These are phyloP conservation scores for Graphium colonna DNA, from an alignment of 2,888 invertebrate genomes.

Conservation along the genomic window DNA sequence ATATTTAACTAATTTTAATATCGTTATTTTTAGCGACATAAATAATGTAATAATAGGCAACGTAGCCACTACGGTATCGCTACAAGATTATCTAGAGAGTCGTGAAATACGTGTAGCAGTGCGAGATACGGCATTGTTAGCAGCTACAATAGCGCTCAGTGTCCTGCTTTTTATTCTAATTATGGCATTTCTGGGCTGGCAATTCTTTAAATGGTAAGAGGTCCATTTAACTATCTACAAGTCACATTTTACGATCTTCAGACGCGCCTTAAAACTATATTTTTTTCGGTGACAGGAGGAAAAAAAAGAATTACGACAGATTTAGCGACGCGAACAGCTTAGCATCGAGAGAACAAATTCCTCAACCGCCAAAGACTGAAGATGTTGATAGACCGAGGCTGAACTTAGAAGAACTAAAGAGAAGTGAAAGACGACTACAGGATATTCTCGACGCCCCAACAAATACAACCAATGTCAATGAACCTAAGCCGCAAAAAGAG, in stretches of 20 bases:
- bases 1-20: too few relatives aligned
- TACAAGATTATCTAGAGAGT: constrained; percentile 64
- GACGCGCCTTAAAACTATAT: constrained; percentile 10
- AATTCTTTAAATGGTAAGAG: constrained; percentile 61
- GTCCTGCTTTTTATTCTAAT: constrained; percentile 59
- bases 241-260: constrained; percentile 24
- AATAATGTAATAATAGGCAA: constrained; percentile 42
- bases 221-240: constrained; percentile 32
- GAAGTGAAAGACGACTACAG: constrained; percentile 60
- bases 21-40: constrained; percentile 61
- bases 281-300: constrained; percentile 48
- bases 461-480: constrained; percentile 34
- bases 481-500: constrained; percentile 36
- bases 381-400: constrained; percentile 45
- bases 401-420: constrained; percentile 61
- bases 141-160: constrained; percentile 61
- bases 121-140: constrained; percentile 61
- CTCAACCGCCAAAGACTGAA: constrained; percentile 41
- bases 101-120: constrained; percentile 44
- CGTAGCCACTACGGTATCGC: constrained; percentile 50
- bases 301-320: constrained; percentile 46
- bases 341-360: constrained; percentile 45
- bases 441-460: constrained; percentile 59
- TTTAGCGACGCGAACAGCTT: constrained; percentile 56
- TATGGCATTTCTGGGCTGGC: constrained; percentile 50